Evolutionary conservation across 2,888 invertebrate genomes (phyloP), one percentile per base, ranked within the genome.

Genomic region (Tuta absoluta): DNA sequence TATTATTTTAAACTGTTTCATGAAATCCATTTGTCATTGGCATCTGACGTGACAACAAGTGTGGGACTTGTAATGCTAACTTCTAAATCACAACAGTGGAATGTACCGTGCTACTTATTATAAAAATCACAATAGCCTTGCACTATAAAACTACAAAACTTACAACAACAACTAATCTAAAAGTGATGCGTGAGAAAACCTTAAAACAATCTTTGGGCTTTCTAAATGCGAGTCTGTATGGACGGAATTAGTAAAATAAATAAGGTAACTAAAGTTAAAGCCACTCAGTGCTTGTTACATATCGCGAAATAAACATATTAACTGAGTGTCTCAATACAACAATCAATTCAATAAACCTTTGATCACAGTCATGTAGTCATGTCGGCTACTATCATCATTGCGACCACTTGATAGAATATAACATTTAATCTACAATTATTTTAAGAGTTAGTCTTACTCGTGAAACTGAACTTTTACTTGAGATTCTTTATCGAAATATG

Each of bases 41-140:
- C 56, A 28, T 24, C 3, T 56, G 5, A 56, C 3, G 33, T 51
- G 24, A 53, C 5, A 12, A 33, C 33, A 48, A 61, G 48, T 19
- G 49, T 48, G 23, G 8, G 21, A 61, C 48, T 24, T 48, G 59
- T 71, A 72, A 68, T 72, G 72, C 79, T 86, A 87, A 33, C 24
- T 70, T 78, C 79, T 84, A 85, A 77, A 90, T 89, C 88, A 89
- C 89, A 89, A 88, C 79, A 84, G 85, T 88, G 90, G 91, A 89
- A 90, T 89, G 89, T 81, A 78, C 74, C 67, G 87, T 88, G 88
- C 84, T 77, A 75, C 89, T 88, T 89, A 90, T 66, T 78, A 83
- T 86, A 88, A 81, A 74, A 81, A 90, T 91, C 91, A 91, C 91
- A 86, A 33, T 85, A 87, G 85, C 84, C 82, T 86, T 86, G 79